Evolutionary conservation across 2,797 vertebrate species (phyloP).

Genomic region (Potorous gilbertii): DNA sequence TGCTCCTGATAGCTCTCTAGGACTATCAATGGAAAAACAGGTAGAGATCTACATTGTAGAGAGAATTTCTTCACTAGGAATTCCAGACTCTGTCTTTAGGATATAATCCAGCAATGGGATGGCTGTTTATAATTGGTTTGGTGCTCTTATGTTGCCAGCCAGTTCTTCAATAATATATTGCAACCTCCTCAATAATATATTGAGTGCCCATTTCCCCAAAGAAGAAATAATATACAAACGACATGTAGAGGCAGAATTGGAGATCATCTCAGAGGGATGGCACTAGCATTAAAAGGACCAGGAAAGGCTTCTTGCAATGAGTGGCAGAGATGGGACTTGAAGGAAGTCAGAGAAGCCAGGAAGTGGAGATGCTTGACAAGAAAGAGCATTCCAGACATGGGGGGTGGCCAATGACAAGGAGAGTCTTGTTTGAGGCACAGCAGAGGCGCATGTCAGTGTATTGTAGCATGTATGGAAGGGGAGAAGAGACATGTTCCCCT

Average conservation of each 20-base stretch:
- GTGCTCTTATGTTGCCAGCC: neutral
- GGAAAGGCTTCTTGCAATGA: neutral
- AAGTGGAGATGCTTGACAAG: neutral
- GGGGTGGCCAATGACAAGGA: neutral
- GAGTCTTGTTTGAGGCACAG: neutral
- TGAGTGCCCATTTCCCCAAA: neutral
- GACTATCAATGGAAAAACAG: neutral
- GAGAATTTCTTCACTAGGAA: neutral
- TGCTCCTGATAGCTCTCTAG: neutral
- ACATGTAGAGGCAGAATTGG: neutral
- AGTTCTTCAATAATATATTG: neutral
- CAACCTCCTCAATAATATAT: neutral
- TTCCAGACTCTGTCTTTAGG: neutral
- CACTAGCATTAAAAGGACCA: neutral
- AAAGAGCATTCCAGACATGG: neutral
- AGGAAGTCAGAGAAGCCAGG: neutral
- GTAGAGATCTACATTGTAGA: neutral
- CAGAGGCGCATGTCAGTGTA: neutral
- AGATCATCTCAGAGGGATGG: neutral
- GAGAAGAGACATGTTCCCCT: neutral
- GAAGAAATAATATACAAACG: neutral
- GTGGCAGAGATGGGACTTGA: neutral
- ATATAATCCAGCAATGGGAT: neutral
- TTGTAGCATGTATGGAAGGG: neutral
- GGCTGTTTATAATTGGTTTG: neutral